Evolutionary conservation across 2,113 vertebrate species (phyloP).

Genomic region (Syrrhaptes paradoxus): DNA sequence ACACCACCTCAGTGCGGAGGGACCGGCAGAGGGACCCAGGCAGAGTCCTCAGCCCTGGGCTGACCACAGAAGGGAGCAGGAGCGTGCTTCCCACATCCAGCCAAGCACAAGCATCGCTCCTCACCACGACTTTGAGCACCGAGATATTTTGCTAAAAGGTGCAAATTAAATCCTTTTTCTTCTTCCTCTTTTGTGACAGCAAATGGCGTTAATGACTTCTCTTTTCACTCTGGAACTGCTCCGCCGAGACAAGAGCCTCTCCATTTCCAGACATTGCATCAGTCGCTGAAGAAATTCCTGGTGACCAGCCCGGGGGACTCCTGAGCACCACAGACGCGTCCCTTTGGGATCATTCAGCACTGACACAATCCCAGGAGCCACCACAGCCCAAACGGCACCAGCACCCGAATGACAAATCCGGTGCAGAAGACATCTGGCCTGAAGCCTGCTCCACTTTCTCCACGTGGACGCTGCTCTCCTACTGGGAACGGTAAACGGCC

Average conservation of each 20-base stretch:
- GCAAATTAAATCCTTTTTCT: neutral
- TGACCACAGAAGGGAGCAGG: neutral
- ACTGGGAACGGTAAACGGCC: neutral
- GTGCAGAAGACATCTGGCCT: neutral
- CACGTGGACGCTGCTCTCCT: neutral
- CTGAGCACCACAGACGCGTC: accelerated
- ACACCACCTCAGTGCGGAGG: no score
- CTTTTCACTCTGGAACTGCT: neutral
- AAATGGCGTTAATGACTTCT: neutral
- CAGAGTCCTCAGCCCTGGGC: neutral
- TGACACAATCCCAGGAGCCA: neutral
- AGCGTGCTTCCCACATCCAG: accelerated
- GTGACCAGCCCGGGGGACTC: neutral
- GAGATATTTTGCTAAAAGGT: neutral
- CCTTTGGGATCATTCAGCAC: neutral
- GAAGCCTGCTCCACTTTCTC: neutral
- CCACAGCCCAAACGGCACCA: neutral
- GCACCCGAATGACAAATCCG: neutral
- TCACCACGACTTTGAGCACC: neutral
- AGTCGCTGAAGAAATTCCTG: no score
- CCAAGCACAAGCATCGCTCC: neutral
- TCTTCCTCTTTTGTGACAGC: neutral
- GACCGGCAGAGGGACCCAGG: no score
- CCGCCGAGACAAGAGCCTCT: neutral
- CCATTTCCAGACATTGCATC: no score